A percentile compares a stretch with the other conserved stretches of the same genome.
These are phyloP conservation scores for Kryptolebias marmoratus DNA, from an alignment of 2,113 vertebrate genomes.

Conservation along the genomic window DNA sequence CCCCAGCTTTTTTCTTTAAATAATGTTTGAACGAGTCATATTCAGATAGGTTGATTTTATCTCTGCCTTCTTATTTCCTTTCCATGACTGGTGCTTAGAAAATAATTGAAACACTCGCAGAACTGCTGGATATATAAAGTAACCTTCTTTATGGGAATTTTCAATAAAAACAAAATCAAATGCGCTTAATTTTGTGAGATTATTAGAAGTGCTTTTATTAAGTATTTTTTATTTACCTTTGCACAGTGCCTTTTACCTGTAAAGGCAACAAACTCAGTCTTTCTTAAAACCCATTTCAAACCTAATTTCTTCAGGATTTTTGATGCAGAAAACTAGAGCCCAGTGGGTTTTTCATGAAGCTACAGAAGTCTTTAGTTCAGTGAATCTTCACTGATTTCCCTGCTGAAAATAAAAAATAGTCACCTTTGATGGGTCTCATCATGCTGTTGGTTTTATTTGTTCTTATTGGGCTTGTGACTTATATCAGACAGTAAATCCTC, in stretches of 20 bases:
- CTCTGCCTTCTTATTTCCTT: too few relatives aligned
- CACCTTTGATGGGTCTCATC: conserved; percentile 5
- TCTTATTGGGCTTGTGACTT: conserved; percentile 16
- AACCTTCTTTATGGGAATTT: too few relatives aligned
- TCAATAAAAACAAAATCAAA: too few relatives aligned
- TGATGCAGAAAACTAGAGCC: conserved; percentile 24
- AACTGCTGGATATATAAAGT: too few relatives aligned
- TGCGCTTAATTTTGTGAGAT: too few relatives aligned
- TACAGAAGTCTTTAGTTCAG: conserved; percentile 23
- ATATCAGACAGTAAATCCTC: background rate
- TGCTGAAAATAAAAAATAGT: background rate
- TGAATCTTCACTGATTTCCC: conserved; percentile 16
- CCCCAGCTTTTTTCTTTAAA: too few relatives aligned
- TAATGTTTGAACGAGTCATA: too few relatives aligned
- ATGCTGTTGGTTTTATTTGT: conserved; percentile 3
- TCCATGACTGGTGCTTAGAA: too few relatives aligned
- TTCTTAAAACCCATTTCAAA: conserved; percentile 50
- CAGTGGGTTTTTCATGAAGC: conserved; percentile 33
- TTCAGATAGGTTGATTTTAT: too few relatives aligned
- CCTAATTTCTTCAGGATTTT: conserved; percentile 39
- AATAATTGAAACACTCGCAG: too few relatives aligned
- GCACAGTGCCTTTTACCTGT: background rate
- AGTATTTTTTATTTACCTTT: background rate
- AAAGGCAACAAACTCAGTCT: conserved; percentile 18
- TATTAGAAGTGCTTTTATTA: too few relatives aligned